Conservation (phyloP, 2,797 vertebrate species). For the Melanotaenia pygmaea region DNA sequence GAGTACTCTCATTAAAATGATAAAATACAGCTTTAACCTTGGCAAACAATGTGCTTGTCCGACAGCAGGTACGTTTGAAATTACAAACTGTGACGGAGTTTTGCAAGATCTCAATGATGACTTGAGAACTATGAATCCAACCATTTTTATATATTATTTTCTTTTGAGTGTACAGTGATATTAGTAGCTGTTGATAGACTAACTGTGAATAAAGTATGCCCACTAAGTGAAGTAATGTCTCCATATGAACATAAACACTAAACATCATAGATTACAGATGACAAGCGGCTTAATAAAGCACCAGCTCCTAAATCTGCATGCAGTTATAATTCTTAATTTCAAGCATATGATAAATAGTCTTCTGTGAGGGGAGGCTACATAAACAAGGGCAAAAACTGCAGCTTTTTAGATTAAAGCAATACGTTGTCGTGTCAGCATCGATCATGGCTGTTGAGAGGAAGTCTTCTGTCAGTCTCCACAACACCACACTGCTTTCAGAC, state of each 20-base stretch:
- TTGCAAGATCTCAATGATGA: too few species aligned
- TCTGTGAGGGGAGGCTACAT: conserved; percentile 7
- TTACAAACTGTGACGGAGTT: too few species aligned
- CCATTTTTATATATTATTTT: too few species aligned
- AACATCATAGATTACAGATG: conserved; percentile 3
- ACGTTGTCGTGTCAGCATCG: conserved; percentile 34
- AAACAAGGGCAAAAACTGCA: conserved; percentile 29
- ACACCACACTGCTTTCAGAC: conserved; percentile 25
- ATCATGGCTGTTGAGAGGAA: conserved; percentile 42
- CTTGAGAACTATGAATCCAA: too few species aligned
- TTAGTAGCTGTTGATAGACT: background rate
- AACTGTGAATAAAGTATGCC: background rate
- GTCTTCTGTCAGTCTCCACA: conserved; percentile 26
- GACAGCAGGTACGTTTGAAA: too few species aligned
- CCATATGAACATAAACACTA: background rate
- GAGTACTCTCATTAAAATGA: too few species aligned
- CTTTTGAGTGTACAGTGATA: background rate
- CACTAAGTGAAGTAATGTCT: background rate
- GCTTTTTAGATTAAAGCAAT: conserved; percentile 41
- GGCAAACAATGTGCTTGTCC: too few species aligned
- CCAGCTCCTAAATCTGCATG: background rate
- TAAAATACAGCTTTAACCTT: too few species aligned
- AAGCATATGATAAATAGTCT: background rate
- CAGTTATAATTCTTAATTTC: conserved; percentile 6
- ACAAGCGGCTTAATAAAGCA: background rate